phyloP scores from a whole-genome alignment of 2,797 vertebrate species.

The Tinamus major region DNA sequence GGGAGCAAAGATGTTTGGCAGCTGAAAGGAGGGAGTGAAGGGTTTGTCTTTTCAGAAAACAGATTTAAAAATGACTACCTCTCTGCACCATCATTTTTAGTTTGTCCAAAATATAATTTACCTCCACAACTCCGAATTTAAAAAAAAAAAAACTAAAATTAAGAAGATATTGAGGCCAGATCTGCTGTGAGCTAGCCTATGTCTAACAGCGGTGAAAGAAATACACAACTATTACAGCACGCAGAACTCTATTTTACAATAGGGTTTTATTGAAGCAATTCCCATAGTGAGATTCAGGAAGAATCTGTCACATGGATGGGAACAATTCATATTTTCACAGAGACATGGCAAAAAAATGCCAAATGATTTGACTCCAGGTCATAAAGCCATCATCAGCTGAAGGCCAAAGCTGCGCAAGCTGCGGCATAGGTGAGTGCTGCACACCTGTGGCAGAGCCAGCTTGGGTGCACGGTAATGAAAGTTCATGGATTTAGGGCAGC shows the following conservation, averaged over 20 bases:
- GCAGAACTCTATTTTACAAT: background rate
- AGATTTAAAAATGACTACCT: background rate
- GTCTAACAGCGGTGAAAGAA: background rate
- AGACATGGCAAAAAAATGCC: background rate
- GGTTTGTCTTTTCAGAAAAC: background rate
- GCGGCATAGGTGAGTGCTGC: background rate
- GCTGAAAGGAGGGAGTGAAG: background rate
- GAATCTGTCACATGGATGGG: rapidly evolving
- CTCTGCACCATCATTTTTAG: background rate
- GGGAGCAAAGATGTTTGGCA: rapidly evolving
- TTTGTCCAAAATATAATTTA: background rate
- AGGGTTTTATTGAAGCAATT: background rate
- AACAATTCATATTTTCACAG: background rate
- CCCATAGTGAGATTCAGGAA: background rate
- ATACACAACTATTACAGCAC: background rate
- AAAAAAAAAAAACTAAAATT: background rate
- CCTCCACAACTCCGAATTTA: background rate
- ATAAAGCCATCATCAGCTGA: background rate
- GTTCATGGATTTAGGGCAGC: background rate
- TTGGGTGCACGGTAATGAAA: background rate
- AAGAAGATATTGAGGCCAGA: background rate
- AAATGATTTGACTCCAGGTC: background rate
- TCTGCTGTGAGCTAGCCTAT: background rate
- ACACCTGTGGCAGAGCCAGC: background rate
- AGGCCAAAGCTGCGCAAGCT: background rate